These are phyloP conservation scores for Pristionchus pacificus DNA, from an alignment of 1,140 invertebrate species.

Conservation along the genomic window DNA sequence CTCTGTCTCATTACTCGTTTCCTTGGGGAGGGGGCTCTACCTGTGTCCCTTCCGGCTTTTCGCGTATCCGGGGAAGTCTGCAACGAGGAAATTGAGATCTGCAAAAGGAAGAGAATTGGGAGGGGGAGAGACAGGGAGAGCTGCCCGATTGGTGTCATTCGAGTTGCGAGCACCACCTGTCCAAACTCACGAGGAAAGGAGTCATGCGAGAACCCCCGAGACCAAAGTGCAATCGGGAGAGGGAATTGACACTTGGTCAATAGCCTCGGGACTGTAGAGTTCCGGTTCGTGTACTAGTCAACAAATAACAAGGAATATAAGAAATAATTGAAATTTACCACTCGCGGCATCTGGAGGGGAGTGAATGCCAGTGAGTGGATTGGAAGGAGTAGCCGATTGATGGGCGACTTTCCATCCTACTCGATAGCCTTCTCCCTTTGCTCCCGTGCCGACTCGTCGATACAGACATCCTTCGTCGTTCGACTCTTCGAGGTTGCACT, in stretches of 20 bases:
- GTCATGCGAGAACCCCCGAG: too few relatives aligned
- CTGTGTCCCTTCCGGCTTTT: constrained; percentile 2
- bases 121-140: too few relatives aligned
- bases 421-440: constrained; percentile 21
- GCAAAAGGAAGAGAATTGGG: constrained; percentile 5
- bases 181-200: too few relatives aligned
- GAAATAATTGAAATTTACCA: not conserved
- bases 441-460: constrained; percentile 18
- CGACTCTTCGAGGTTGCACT: constrained; percentile 16
- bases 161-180: not conserved
- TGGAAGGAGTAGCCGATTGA: constrained; percentile 20
- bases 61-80: constrained; percentile 19
- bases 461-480: constrained; percentile 22
- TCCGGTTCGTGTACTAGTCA: too few relatives aligned
- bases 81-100: constrained; percentile 18
- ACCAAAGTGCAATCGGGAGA: too few relatives aligned
- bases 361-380: constrained; percentile 31
- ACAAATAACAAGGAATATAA: too few relatives aligned
- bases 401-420: constrained; percentile 26
- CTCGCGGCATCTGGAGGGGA: constrained; percentile 6
- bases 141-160: not conserved
- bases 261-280: too few relatives aligned
- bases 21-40: too few relatives aligned
- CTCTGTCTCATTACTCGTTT: too few relatives aligned
- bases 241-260: too few relatives aligned